Conservation (phyloP, 2,888 invertebrate genomes). For the Mythimna vitellina region DNA sequence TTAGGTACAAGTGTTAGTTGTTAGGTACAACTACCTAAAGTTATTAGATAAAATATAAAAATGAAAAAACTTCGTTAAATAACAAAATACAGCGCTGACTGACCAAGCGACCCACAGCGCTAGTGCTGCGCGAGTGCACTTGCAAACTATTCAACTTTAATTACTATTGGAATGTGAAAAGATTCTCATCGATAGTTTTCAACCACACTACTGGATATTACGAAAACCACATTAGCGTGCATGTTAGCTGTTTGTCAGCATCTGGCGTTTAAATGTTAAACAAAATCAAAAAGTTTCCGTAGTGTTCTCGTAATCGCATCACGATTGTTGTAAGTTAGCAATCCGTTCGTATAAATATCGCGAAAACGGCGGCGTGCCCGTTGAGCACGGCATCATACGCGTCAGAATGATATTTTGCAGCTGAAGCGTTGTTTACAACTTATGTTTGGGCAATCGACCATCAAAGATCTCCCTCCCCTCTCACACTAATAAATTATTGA, state of each 20-base stretch:
- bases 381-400: conserved; percentile 11
- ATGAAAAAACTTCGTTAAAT: too few relatives aligned
- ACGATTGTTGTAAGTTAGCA: not conserved
- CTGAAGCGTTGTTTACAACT: conserved; percentile 52
- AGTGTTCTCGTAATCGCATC: not conserved
- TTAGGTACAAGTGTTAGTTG: too few relatives aligned
- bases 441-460: conserved; percentile 28
- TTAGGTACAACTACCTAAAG: too few relatives aligned
- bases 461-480: conserved; percentile 23
- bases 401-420: conserved; percentile 61
- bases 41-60: too few relatives aligned
- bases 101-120: too few relatives aligned
- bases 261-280: not conserved
- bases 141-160: too few relatives aligned
- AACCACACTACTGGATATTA: too few relatives aligned
- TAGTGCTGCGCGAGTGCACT: too few relatives aligned
- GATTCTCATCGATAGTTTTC: too few relatives aligned
- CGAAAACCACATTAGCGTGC: too few relatives aligned
- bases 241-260: conserved; percentile 4
- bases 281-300: not conserved
- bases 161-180: too few relatives aligned
- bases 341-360: not conserved
- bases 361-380: not conserved
- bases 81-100: too few relatives aligned
- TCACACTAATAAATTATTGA: conserved; percentile 17